Base-by-base conservation (phyloP, 2,113 vertebrate genomes). In the Eretmochelys imbricata region DNA sequence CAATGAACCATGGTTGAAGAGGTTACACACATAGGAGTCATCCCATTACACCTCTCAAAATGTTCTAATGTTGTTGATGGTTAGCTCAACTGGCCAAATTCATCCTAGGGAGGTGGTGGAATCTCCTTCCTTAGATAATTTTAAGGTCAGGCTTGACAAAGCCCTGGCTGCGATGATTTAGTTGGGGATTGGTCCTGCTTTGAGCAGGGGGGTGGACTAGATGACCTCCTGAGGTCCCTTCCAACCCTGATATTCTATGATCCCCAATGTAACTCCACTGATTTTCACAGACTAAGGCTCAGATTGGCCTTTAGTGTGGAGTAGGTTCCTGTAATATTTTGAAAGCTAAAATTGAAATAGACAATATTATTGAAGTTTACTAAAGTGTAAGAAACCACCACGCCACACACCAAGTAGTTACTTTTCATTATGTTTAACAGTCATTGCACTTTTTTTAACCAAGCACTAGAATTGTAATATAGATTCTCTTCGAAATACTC, bases 351-450 rank as follows among this genome's bases (percentile, higher is more conserved):
- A 89, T 76, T 94, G 94, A 95, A 96, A 65, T 65, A 22, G 79
- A 87, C 4, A 13, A 87, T 81, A 48, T 78, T 91, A 93, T 80
- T 82, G 92, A 93, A 95, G 95, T 93, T 72, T 82, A 97, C 93
- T 95, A 90, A 93, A 97, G 65, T 96, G 97, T 91, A 87, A 96
- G 91, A 65, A 95, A 82, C 90, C 84, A 50, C 38, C 55, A 91
- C 50, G 46, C 62, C 54, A 10, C 80, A 78, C 82, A 88, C 80
- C 93, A 91, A 81, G 35, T 82, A 76, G 89, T 49, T 95, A 94
- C 89, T 96, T 97, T 94, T 94, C 93, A 82, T 84, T 95, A 94
- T 88, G 76, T 51, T 22, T 88, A 2, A 92, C 95, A 95, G 94
- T 95, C 94, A 93, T 96, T 95, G 94, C 24, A 14, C 90, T 89